A percentile compares a stretch with the other conserved stretches of the same genome.
phyloP scores from a whole-genome alignment of 2,888 invertebrate species.

The Hybos culiciformis region DNA sequence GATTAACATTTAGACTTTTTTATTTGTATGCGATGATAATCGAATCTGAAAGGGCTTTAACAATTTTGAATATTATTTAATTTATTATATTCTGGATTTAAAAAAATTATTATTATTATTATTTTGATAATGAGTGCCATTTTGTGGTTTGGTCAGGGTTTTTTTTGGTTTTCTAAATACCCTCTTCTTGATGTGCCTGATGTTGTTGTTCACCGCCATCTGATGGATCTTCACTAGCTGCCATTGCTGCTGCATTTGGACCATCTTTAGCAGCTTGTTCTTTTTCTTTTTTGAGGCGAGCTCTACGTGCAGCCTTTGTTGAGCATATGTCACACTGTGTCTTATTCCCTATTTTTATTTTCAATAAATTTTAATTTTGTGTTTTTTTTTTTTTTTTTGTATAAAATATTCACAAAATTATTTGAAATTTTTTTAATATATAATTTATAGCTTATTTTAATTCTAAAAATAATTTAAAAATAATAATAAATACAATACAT shows the following conservation, averaged over 20 bases:
- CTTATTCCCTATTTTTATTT: slow-evolving; percentile 61
- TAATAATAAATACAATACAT: neutral
- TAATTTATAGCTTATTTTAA: neutral
- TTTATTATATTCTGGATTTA: too few species aligned
- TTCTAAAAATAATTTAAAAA: neutral
- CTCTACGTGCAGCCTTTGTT: slow-evolving; percentile 58
- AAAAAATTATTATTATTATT: too few species aligned
- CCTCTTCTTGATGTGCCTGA: slow-evolving; percentile 19
- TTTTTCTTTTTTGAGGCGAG: slow-evolving; percentile 49
- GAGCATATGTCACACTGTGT: slow-evolving; percentile 76
- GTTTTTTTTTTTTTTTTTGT: slow-evolving; percentile 6
- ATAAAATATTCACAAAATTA: neutral
- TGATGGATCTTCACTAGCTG: slow-evolving; percentile 22
- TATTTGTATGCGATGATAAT: too few species aligned
- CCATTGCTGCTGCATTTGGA: slow-evolving; percentile 28
- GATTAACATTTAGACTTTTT: too few species aligned
- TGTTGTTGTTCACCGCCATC: slow-evolving; percentile 37
- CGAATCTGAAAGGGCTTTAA: too few species aligned
- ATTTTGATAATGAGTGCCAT: too few species aligned
- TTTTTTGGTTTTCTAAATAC: slow-evolving; percentile 17
- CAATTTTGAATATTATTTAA: too few species aligned
- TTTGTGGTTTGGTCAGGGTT: too few species aligned
- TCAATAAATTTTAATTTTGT: slow-evolving; percentile 15
- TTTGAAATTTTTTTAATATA: neutral
- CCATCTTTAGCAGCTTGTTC: slow-evolving; percentile 35